Evolutionary conservation across 2,888 invertebrate genomes (phyloP).

Genomic region (Napeogenes inachia): DNA sequence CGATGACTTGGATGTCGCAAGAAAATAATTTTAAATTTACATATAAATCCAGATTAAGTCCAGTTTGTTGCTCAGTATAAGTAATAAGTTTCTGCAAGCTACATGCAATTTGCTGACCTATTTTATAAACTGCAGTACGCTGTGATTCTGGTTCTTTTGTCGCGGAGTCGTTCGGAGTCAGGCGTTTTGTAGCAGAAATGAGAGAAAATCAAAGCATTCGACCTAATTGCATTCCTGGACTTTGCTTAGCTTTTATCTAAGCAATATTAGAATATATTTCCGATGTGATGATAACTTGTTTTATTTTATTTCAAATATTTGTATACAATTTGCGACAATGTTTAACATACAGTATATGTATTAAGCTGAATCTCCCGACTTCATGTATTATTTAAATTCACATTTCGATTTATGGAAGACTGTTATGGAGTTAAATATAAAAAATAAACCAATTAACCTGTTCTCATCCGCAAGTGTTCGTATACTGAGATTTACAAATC

Average conservation of each 20-base stretch:
- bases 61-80: slow-evolving; percentile 16
- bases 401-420: no score
- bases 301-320: no score
- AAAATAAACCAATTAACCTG: no score
- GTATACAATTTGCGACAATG: no score
- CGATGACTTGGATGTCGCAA: neutral
- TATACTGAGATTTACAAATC: no score
- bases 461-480: no score
- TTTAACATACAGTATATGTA: no score
- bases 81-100: slow-evolving; percentile 25
- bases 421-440: no score
- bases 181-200: slow-evolving; percentile 25
- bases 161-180: slow-evolving; percentile 23
- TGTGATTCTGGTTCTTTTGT: slow-evolving; percentile 26
- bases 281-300: neutral
- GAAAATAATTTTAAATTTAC: neutral
- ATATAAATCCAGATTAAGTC: slow-evolving; percentile 6
- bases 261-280: slow-evolving; percentile 15
- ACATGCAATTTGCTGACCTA: slow-evolving; percentile 25
- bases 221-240: slow-evolving; percentile 29
- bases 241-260: slow-evolving; percentile 25
- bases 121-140: slow-evolving; percentile 19
- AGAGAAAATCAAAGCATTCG: slow-evolving; percentile 30
- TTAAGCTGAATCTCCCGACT: no score
- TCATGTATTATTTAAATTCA: no score